These are phyloP conservation scores for Lingula anatina DNA, from an alignment of 2,888 invertebrate species.

Conservation along the genomic window DNA sequence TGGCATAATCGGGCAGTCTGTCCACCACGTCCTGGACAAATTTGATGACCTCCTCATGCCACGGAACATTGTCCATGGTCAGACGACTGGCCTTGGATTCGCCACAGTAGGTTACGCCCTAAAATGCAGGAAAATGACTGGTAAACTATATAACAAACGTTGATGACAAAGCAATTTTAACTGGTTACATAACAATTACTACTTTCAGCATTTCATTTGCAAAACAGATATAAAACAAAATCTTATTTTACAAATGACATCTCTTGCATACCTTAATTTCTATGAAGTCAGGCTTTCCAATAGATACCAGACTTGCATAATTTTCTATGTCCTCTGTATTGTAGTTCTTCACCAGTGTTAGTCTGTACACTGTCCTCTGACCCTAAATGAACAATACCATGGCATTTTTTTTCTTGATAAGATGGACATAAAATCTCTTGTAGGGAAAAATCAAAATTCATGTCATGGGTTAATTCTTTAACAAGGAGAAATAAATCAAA, in stretches of 20 bases:
- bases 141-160: neutral
- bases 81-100: conserved; percentile 55
- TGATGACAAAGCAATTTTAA: neutral
- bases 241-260: too few species aligned
- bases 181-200: too few species aligned
- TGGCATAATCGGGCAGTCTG: conserved; percentile 55
- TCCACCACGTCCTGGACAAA: conserved; percentile 55
- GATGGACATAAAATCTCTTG: too few species aligned
- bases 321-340: conserved; percentile 58
- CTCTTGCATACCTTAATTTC: conserved; percentile 58
- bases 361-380: conserved; percentile 59
- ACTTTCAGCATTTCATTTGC: too few species aligned
- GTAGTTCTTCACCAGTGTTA: conserved; percentile 60
- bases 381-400: conserved; percentile 42
- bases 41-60: conserved; percentile 58
- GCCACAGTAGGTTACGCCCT: conserved; percentile 62
- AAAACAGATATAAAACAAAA: too few species aligned
- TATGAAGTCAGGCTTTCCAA: conserved; percentile 60
- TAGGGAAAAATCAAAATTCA: too few species aligned
- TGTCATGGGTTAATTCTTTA: too few species aligned
- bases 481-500: too few species aligned
- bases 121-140: conserved; percentile 9
- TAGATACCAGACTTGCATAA: conserved; percentile 56
- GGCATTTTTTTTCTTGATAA: neutral
- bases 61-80: conserved; percentile 61